Conservation (phyloP, 2,113 vertebrate species). For the Arvicanthis niloticus region DNA sequence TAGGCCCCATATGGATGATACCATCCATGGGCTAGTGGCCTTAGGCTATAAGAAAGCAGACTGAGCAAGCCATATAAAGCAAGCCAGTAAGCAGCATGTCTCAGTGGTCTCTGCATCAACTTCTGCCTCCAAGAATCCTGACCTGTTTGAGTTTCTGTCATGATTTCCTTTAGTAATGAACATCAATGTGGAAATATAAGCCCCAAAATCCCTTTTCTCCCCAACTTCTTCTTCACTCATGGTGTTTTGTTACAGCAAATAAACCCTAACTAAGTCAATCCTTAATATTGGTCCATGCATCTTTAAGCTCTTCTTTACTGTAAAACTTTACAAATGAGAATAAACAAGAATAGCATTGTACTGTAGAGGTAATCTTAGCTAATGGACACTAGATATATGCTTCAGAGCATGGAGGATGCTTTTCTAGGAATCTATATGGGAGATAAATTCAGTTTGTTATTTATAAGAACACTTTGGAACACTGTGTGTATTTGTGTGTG, state of each 20-base stretch:
- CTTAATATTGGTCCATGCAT: background rate
- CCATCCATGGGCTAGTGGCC: background rate
- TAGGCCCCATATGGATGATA: background rate
- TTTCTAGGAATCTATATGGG: slow-evolving; percentile 40
- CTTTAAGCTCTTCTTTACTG: background rate
- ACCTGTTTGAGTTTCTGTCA: background rate
- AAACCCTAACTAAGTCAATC: background rate
- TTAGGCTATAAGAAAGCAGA: background rate
- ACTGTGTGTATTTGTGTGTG: background rate
- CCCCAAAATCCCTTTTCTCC: background rate
- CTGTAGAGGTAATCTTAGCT: slow-evolving; percentile 29
- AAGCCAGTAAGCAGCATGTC: background rate
- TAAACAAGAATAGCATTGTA: background rate
- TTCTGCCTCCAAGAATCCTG: background rate
- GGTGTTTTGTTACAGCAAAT: background rate
- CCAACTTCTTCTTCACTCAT: background rate
- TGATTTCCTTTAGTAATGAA: background rate
- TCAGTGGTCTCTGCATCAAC: background rate
- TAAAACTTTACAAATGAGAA: slow-evolving; percentile 43
- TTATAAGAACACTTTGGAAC: slow-evolving; percentile 31
- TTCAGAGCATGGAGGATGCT: slow-evolving; percentile 63
- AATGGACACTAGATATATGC: slow-evolving; percentile 29
- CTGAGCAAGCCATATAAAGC: background rate
- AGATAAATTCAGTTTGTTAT: slow-evolving; percentile 71
- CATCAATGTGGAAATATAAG: background rate